phyloP scores from a whole-genome alignment of 2,797 vertebrate genomes.

The Semaprochilodus insignis region DNA sequence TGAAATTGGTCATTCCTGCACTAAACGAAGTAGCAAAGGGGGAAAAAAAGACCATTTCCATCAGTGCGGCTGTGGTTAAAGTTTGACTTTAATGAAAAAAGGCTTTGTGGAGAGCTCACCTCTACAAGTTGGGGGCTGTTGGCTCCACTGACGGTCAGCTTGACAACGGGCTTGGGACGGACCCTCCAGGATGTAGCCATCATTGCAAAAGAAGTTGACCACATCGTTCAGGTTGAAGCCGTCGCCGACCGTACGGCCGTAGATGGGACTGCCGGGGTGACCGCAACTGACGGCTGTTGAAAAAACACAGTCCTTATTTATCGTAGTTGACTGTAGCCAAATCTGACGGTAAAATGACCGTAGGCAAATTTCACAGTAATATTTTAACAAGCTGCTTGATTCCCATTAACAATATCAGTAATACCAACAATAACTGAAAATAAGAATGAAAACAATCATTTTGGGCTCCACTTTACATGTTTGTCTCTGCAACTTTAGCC shows the following conservation, averaged over 20 bases:
- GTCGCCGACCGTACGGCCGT: conserved; percentile 92
- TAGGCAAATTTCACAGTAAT: too few relatives aligned
- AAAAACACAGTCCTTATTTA: not conserved
- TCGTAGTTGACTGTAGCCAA: too few relatives aligned
- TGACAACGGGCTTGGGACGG: conserved; percentile 94
- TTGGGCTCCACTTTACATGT: too few relatives aligned
- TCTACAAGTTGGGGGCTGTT: conserved; percentile 93
- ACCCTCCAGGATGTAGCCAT: conserved; percentile 94
- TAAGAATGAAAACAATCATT: too few relatives aligned
- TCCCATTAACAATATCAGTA: too few relatives aligned
- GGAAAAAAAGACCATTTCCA: conserved; percentile 15
- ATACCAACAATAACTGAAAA: too few relatives aligned
- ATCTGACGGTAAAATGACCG: too few relatives aligned
- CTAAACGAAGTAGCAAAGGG: conserved; percentile 20
- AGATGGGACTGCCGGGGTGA: conserved; percentile 97
- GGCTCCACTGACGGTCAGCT: conserved; percentile 94
- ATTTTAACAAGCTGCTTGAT: too few relatives aligned
- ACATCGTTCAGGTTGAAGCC: conserved; percentile 97
- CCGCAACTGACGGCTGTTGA: conserved; percentile 92
- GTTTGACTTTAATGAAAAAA: conserved; percentile 33
- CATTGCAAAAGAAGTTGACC: conserved; percentile 94
- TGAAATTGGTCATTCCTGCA: conserved; percentile 41
- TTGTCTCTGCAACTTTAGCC: too few relatives aligned
- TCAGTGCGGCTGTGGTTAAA: conserved; percentile 30
- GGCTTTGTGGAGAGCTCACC: conserved; percentile 72